These are phyloP conservation scores for Phylloscopus whistleri DNA, from an alignment of 2,113 vertebrate genomes.

Conservation along the genomic window DNA sequence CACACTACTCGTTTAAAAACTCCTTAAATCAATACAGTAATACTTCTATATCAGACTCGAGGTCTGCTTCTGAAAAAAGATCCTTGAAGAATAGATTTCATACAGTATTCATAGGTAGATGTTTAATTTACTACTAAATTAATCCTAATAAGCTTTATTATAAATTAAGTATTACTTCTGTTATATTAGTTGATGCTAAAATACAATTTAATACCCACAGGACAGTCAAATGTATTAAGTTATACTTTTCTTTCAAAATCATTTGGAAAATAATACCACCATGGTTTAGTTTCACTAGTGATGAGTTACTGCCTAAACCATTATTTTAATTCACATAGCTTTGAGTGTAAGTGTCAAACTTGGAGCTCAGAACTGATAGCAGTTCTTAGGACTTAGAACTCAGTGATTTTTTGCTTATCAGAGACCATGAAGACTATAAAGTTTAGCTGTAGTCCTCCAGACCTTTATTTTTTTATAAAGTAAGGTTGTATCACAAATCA, in stretches of 20 bases:
- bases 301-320: not conserved
- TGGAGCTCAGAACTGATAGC: not conserved
- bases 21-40: not conserved
- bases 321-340: not conserved
- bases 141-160: not conserved
- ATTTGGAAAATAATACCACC: not conserved
- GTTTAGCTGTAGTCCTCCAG: not conserved
- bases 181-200: not conserved
- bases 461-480: not conserved
- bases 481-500: not conserved
- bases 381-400: not conserved
- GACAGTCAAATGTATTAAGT: not conserved
- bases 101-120: not conserved
- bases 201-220: not conserved
- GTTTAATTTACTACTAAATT: not conserved
- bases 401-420: not conserved
- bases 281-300: not conserved
- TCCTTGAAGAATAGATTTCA: not conserved
- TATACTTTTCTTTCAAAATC: not conserved
- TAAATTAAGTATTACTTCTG: not conserved
- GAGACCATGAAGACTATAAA: not conserved
- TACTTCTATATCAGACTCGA: accelerated
- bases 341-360: not conserved
- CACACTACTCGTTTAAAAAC: not conserved
- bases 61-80: not conserved